Percentiles rank a stretch among this genome's conserved stretches.
Conservation (phyloP, 2,113 vertebrate species). For the Microtus oregoni region DNA sequence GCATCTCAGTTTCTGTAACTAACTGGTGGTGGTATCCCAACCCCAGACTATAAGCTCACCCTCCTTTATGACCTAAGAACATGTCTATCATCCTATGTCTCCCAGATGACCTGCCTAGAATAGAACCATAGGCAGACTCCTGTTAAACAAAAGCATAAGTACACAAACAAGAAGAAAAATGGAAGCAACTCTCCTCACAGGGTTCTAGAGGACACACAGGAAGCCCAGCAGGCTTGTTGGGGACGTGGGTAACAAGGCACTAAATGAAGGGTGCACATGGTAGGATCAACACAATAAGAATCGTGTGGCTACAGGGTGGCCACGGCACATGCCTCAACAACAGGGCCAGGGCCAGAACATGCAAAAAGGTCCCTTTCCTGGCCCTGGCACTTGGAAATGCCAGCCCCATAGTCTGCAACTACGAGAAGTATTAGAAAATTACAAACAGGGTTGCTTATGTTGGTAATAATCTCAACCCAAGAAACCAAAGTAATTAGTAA, state of each 20-base stretch:
- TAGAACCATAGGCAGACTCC: neutral
- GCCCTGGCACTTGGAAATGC: neutral
- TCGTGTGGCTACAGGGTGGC: accelerated
- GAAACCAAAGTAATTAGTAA: neutral
- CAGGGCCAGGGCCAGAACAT: neutral
- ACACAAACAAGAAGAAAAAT: neutral
- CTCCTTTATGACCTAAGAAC: neutral
- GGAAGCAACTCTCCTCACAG: neutral
- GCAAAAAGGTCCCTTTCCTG: neutral
- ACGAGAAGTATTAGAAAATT: neutral
- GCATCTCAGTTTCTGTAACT: neutral
- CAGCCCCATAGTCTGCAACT: neutral
- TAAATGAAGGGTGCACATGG: accelerated
- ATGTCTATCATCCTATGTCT: accelerated
- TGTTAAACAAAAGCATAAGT: neutral
- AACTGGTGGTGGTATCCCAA: too few relatives aligned
- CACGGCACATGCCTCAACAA: neutral
- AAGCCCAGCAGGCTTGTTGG: neutral
- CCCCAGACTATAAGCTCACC: neutral
- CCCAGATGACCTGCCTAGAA: neutral
- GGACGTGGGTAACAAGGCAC: neutral
- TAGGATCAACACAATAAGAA: accelerated
- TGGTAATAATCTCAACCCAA: neutral
- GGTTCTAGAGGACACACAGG: neutral
- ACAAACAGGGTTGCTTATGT: neutral